A percentile compares a stretch with the other conserved stretches of the same genome.
phyloP scores from a whole-genome alignment of 2,888 invertebrate genomes.

The Magallana nippona region DNA sequence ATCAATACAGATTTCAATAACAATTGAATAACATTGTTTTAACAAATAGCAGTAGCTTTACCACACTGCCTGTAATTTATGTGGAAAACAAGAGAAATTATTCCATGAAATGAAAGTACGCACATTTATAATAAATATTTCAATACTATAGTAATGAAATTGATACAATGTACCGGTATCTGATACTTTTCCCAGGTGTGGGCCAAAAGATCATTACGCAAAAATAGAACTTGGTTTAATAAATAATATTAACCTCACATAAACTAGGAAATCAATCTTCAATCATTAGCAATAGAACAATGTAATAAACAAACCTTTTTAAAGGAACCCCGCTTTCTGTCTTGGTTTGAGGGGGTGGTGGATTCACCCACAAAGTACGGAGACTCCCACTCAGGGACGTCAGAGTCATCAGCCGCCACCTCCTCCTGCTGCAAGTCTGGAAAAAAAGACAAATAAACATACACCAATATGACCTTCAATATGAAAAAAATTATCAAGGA shows the following conservation, averaged over 20 bases:
- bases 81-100: no score
- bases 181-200: no score
- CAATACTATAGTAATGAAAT: no score
- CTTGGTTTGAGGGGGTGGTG: constrained; percentile 28
- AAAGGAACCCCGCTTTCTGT: constrained; percentile 46
- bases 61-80: no score
- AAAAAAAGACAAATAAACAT: not conserved
- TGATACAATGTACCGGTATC: not conserved
- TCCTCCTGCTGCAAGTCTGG: constrained; percentile 29
- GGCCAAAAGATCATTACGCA: no score
- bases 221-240: no score
- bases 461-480: not conserved
- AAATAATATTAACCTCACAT: no score
- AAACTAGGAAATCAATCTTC: not conserved
- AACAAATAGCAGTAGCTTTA: no score
- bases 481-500: not conserved
- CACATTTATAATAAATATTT: no score
- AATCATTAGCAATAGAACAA: not conserved
- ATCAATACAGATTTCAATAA: not conserved
- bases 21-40: not conserved
- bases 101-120: no score
- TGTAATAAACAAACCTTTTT: constrained; percentile 41
- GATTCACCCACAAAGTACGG: constrained; percentile 55
- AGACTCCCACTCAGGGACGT: constrained; percentile 58
- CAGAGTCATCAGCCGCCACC: constrained; percentile 45